A percentile compares a stretch with the other conserved stretches of the same genome.
These are phyloP conservation scores for Agrilus planipennis DNA, from an alignment of 1,140 invertebrate genomes.

Conservation along the genomic window DNA sequence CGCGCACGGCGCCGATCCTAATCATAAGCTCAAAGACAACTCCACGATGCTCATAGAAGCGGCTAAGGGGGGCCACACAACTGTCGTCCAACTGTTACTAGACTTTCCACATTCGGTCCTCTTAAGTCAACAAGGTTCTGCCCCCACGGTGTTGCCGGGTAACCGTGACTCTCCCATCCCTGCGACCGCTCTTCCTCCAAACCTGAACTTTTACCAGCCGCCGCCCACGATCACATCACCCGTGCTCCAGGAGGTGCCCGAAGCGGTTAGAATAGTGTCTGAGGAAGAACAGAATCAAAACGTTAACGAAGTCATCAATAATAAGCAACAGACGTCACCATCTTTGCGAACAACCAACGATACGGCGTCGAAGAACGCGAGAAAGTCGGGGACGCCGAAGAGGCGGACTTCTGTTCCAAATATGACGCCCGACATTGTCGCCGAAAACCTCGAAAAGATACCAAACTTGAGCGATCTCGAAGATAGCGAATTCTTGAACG, in stretches of 20 bases:
- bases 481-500: slow-evolving; percentile 27
- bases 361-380: slow-evolving; percentile 32
- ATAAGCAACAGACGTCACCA: slow-evolving; percentile 28
- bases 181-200: slow-evolving; percentile 23
- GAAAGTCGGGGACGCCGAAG: slow-evolving; percentile 43
- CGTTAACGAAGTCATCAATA: slow-evolving; percentile 12
- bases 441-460: slow-evolving; percentile 38
- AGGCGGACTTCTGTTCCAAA: slow-evolving; percentile 27
- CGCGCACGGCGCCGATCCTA: slow-evolving; percentile 83
- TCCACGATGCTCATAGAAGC: slow-evolving; percentile 98
- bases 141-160: slow-evolving; percentile 27
- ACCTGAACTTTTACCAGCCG: slow-evolving; percentile 33
- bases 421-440: too few species aligned
- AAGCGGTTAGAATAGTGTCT: slow-evolving; percentile 37
- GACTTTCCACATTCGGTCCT: slow-evolving; percentile 82
- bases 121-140: slow-evolving; percentile 26
- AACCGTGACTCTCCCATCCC: slow-evolving; percentile 21
- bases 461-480: slow-evolving; percentile 28
- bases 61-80: slow-evolving; percentile 91
- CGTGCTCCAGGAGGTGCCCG: slow-evolving; percentile 42
- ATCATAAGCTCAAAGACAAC: slow-evolving; percentile 95
- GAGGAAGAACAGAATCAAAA: slow-evolving; percentile 21
- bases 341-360: slow-evolving; percentile 8
- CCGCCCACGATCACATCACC: slow-evolving; percentile 14
- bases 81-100: slow-evolving; percentile 85